Evolutionary conservation across 1,140 invertebrate genomes (phyloP), one percentile per base, ranked within the genome.

Genomic region (Aphaenogaster ashmeadi): DNA sequence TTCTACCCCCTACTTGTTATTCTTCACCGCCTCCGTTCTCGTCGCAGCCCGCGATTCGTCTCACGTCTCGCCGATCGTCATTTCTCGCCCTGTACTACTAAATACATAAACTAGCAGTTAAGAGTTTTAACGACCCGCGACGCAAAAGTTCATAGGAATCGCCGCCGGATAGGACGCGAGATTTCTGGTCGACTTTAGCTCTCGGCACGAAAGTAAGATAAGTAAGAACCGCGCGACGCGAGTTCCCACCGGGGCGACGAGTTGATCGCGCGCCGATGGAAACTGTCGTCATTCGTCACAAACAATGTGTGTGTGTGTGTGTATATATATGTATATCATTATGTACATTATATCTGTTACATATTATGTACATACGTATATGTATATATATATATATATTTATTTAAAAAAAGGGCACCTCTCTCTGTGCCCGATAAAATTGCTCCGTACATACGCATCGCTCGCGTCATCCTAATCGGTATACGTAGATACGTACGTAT

Each of bases 321-420:
- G 44, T 84, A 75, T 84, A 60, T 84, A 84, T 84, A 74, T 83
- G 38, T 84, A 60, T 74, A 84, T 84, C 79, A 83, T 83, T 74
- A 83, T 83, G 80, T 83, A 83, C 80, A 83, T 83, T 83, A 72
- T 72, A 72, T 60, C 52, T 69, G 78, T 69, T 69, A 83, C 27
- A 67, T 80, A 80, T 83, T 60, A 74, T 83, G 54, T 83, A 72
- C 41, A 72, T 72, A 72, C 54, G 33, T 74, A 74, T 84, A 66
- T 79, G 21, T 81, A 81, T 81, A 52, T 80, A 66, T 66, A 79
- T 66, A 60, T 75, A 58, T 75, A 27, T 33, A 52, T 50, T 13
- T 72, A 47, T 47, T 33, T 72, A 60, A 64, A 56, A 71, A 67
- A 7, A 41, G 13, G 21, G 47, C 50, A 56, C 56, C 21, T 80